A percentile compares a stretch with the other conserved stretches of the same genome.
Evolutionary conservation across 2,113 vertebrate species (phyloP).

Genomic region (Sialia sialis): DNA sequence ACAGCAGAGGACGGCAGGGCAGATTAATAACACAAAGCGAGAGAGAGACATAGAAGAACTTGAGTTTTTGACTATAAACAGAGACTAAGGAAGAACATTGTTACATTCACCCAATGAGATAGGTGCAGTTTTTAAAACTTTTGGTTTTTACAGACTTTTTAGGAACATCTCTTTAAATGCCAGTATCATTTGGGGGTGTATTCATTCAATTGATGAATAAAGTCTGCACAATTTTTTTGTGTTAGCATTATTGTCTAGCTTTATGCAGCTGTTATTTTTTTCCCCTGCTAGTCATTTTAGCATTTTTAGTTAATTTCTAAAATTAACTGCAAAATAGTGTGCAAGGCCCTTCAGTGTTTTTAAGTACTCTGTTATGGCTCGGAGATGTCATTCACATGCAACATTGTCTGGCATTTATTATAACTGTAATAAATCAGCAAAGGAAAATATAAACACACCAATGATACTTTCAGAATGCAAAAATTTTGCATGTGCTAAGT

Average conservation of each 20-base stretch:
- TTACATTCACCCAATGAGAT: background rate
- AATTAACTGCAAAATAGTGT: background rate
- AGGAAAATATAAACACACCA: background rate
- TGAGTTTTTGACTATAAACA: background rate
- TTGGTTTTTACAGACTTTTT: background rate
- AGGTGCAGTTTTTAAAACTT: background rate
- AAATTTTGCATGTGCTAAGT: background rate
- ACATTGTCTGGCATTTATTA: background rate
- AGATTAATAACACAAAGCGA: background rate
- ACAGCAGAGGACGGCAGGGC: background rate
- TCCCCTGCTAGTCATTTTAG: background rate
- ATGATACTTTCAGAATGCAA: background rate
- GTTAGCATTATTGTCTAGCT: background rate
- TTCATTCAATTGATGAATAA: background rate
- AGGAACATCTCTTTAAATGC: background rate
- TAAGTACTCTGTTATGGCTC: background rate
- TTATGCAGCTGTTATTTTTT: background rate
- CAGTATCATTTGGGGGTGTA: background rate
- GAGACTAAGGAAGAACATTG: background rate
- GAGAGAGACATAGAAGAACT: background rate
- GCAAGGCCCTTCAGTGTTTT: background rate
- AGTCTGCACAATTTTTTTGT: background rate
- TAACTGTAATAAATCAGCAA: background rate
- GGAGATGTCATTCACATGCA: background rate
- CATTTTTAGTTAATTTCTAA: background rate